Evolutionary conservation across 2,888 invertebrate genomes (phyloP).

Genomic region (Leptinotarsa tumamoca): DNA sequence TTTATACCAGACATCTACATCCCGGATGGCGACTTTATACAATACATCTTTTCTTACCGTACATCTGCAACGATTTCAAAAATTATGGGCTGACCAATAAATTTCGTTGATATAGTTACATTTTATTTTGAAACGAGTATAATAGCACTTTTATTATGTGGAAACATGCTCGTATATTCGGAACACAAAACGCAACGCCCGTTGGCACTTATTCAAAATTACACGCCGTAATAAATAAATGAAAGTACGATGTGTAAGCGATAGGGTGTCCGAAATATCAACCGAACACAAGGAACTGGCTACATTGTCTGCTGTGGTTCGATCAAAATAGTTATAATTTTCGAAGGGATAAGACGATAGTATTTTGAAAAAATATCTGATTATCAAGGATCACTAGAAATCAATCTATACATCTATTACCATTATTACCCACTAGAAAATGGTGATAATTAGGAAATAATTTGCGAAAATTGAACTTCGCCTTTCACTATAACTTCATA

Average conservation of each 20-base stretch:
- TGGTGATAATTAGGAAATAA: background rate
- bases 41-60: slow-evolving; percentile 2
- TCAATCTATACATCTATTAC: too few species aligned
- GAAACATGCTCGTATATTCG: slow-evolving; percentile 42
- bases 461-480: too few species aligned
- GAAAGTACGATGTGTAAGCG: slow-evolving; percentile 34
- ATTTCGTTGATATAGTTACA: slow-evolving; percentile 28
- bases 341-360: too few species aligned
- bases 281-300: slow-evolving; percentile 34
- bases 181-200: slow-evolving; percentile 40
- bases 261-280: slow-evolving; percentile 41
- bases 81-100: slow-evolving; percentile 27
- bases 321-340: slow-evolving; percentile 10
- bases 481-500: too few species aligned
- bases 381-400: too few species aligned
- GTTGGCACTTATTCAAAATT: slow-evolving; percentile 49
- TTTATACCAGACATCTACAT: background rate
- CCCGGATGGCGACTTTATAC: background rate
- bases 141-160: slow-evolving; percentile 43
- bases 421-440: too few species aligned
- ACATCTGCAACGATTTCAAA: slow-evolving; percentile 4
- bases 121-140: slow-evolving; percentile 22
- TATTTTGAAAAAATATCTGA: too few species aligned
- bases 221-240: slow-evolving; percentile 47
- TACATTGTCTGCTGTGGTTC: slow-evolving; percentile 24